Evolutionary conservation across 1,140 invertebrate species (phyloP).

Genomic region (Venustaconcha ellipsiformis): DNA sequence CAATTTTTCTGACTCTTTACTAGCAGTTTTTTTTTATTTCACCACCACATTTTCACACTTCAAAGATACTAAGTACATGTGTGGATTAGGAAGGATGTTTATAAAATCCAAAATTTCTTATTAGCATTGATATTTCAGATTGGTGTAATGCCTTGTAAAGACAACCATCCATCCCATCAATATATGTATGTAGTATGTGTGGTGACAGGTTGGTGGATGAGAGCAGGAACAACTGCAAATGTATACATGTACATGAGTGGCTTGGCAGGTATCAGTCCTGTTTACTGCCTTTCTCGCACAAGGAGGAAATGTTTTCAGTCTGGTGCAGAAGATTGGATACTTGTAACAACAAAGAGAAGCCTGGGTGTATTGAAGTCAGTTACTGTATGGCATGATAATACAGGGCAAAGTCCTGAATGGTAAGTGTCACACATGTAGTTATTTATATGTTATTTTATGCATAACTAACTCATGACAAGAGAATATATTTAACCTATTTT

Average conservation of each 20-base stretch:
- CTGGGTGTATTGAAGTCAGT: slow-evolving; percentile 45
- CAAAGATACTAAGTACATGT: no score
- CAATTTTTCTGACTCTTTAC: no score
- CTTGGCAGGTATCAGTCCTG: slow-evolving; percentile 16
- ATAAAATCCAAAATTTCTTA: no score
- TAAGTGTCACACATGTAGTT: slow-evolving; percentile 10
- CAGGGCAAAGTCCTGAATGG: slow-evolving; percentile 50
- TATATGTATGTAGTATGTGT: slow-evolving; percentile 40
- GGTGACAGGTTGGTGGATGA: slow-evolving; percentile 39
- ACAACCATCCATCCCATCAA: slow-evolving; percentile 25
- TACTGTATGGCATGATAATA: slow-evolving; percentile 55
- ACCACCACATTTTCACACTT: no score
- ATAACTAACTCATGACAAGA: no score
- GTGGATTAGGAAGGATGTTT: no score
- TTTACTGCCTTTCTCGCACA: slow-evolving; percentile 24
- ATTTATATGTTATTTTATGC: no score
- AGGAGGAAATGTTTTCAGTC: slow-evolving; percentile 33
- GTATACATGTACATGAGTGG: slow-evolving; percentile 39
- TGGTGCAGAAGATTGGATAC: slow-evolving; percentile 52
- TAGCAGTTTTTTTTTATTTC: no score
- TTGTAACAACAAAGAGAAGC: slow-evolving; percentile 39
- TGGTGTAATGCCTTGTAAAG: slow-evolving; percentile 16
- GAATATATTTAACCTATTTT: no score
- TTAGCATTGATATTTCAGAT: background rate
- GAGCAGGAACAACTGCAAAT: slow-evolving; percentile 43